A percentile compares a stretch with the other conserved stretches of the same genome.
Evolutionary conservation across 2,113 vertebrate genomes (phyloP).

Genomic region (Myiozetetes cayanensis): DNA sequence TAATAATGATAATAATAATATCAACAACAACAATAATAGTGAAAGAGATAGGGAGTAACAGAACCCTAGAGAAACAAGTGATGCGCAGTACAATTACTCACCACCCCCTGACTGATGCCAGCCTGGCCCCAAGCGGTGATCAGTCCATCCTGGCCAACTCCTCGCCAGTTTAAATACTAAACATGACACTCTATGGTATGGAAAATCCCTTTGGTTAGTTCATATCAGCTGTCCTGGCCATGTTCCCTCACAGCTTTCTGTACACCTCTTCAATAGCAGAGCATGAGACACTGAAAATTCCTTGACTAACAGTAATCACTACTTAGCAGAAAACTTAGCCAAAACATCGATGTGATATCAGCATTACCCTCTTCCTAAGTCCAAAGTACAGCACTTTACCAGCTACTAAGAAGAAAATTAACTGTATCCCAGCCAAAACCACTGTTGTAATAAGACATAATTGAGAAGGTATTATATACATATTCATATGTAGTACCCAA

Average conservation of each 20-base stretch:
- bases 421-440: background rate
- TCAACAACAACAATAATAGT: background rate
- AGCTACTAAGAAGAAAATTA: background rate
- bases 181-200: background rate
- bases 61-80: background rate
- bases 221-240: background rate
- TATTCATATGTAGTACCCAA: background rate
- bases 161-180: no score
- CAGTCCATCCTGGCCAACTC: background rate
- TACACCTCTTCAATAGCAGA: background rate
- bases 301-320: background rate
- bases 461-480: background rate
- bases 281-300: background rate
- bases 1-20: background rate
- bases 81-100: background rate
- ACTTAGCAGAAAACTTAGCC: background rate
- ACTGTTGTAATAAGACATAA: background rate
- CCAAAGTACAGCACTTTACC: background rate
- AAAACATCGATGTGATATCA: background rate
- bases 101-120: background rate
- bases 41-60: background rate
- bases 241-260: background rate
- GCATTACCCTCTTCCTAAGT: background rate
- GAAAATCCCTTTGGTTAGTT: background rate
- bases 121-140: background rate